Evolutionary conservation across 1,140 invertebrate species (phyloP).

Genomic region (Andricus grossulariae): DNA sequence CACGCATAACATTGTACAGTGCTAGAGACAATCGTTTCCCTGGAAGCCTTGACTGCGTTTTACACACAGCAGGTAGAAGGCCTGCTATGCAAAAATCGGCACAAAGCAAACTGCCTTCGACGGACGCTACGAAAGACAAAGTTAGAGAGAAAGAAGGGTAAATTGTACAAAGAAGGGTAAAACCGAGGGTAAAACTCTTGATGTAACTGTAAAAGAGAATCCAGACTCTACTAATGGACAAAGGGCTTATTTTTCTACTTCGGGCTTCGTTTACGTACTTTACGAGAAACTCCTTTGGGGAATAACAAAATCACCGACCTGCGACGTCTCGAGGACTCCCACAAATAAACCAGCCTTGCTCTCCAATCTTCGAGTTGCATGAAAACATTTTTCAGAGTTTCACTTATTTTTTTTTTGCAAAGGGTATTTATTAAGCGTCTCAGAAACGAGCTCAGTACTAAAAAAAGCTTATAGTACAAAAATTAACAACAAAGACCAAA

Average conservation of each 20-base stretch:
- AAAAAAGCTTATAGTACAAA: no score
- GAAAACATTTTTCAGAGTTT: no score
- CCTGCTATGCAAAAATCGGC: constrained; percentile 59
- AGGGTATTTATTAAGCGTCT: no score
- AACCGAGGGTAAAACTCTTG: neutral
- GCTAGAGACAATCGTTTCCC: constrained; percentile 55
- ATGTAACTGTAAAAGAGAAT: constrained; percentile 1
- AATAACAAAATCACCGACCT: neutral
- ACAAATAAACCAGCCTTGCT: no score
- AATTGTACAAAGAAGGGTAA: no score
- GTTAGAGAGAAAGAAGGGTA: neutral
- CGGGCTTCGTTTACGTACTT: neutral
- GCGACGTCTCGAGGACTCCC: neutral
- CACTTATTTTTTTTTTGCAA: no score
- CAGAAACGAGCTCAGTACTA: no score
- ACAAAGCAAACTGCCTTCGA: constrained; percentile 47
- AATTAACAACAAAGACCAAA: no score
- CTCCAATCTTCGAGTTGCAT: no score
- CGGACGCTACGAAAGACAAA: neutral
- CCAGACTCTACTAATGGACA: neutral
- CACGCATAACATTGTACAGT: constrained; percentile 27
- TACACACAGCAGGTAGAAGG: constrained; percentile 59
- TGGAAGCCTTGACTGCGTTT: constrained; percentile 59
- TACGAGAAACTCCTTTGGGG: neutral
- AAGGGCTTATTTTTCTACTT: neutral